phyloP scores from a whole-genome alignment of 2,113 vertebrate species.

The Sturnus vulgaris region DNA sequence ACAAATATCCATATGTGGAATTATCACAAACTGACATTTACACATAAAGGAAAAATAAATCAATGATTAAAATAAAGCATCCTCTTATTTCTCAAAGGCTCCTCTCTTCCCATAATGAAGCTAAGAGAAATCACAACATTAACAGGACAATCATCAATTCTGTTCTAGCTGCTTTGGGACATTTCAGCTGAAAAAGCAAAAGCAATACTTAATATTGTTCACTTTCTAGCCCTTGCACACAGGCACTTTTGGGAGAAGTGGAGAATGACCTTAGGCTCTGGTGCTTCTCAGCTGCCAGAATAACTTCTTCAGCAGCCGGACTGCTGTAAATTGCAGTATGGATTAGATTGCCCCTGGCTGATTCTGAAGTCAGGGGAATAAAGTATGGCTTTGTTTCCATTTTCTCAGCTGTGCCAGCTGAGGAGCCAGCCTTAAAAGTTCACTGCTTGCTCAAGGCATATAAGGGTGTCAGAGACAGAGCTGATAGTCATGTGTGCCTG shows the following conservation, averaged over 20 bases:
- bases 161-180: not conserved
- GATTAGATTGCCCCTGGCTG: conserved; percentile 43
- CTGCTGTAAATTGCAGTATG: conserved; percentile 33
- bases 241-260: not conserved
- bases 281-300: conserved; percentile 16
- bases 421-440: conserved; percentile 25
- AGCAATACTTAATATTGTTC: not conserved
- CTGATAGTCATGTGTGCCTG: not conserved
- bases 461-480: not conserved
- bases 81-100: not conserved
- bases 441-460: not conserved
- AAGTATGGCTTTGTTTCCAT: conserved; percentile 26
- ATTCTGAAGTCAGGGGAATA: conserved; percentile 35
- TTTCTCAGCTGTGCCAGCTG: conserved; percentile 27
- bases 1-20: not conserved
- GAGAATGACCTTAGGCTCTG: conserved; percentile 38
- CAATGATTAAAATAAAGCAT: not conserved
- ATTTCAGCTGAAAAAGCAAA: not conserved
- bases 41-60: not conserved
- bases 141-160: not conserved
- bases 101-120: not conserved
- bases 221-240: not conserved
- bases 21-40: not conserved
- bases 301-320: not conserved
- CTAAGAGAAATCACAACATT: not conserved